Evolutionary conservation across 2,797 vertebrate genomes (phyloP), one percentile per base, ranked within the genome.

Genomic region (Euphonia xanthogaster): DNA sequence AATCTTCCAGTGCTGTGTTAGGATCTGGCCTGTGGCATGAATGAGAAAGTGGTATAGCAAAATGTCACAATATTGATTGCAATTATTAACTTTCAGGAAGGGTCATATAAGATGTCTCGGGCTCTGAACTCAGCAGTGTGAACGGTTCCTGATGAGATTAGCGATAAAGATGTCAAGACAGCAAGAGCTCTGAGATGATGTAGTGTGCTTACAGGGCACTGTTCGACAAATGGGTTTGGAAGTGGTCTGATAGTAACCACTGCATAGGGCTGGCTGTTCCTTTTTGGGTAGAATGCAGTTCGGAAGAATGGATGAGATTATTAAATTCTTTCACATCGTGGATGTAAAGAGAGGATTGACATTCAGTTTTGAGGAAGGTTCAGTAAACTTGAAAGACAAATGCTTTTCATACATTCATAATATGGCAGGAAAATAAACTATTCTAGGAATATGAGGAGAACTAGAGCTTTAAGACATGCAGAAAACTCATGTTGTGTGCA

Each of bases 11-110:
- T 79, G 91, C 83, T 91, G 47, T 88, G 57, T 86, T 88, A 82
- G 57, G 61, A 74, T 92, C 74, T 88, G 62, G 79, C 86, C 91
- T 89, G 87, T 90, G 91, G 68, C 92, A 63, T 40, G 74, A 94
- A 77, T 70, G 66, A 54, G 12, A 76, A 90, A 76, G 58, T 71
- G 81, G 25, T 94, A 47, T 94, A 11, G 1, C 70, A 74, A 86
- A 95, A 88, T 93, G 90, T 97, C 96, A 94, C 80, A 88, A 21
- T 97, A 94, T 96, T 96, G 94, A 95, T 96, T 88, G 76, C 55
- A 4, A 27, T 92, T 96, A 95, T 86, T 94, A 83, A 91, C 80
- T 94, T 88, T 92, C 87, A 62, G 90, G 94, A 94, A 70, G 92
- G 75, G 89, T 94, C 87, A 25, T 68, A 22, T 67, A 31, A 91